Evolutionary conservation across 37 sponge, comb jelly and placozoan species (phyloP), one percentile per base, ranked within the genome.

Genomic region (Ianthella basta): DNA sequence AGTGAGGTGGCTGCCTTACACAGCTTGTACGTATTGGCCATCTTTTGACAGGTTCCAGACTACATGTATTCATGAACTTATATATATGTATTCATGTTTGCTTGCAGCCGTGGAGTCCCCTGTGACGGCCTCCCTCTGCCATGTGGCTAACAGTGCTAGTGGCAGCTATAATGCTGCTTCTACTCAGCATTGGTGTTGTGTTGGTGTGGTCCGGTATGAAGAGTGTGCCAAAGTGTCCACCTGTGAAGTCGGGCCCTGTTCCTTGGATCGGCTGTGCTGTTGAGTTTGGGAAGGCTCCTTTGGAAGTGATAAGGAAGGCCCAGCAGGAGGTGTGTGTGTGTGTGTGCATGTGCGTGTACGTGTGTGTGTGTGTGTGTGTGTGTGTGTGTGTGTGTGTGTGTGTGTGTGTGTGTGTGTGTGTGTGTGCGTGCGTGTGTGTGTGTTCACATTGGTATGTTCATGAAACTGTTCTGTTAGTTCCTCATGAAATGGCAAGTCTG

Each of bases 251-350:
- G 8, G 87, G 92, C 20, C 85, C 81, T 84, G 53, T 92, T 5
- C 92, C 92, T n/a, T 92, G 92, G 92, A 8, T 92, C 20, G 92
- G 92, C 40, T 86, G 83, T 59, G 92, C 89, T n/a, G 30, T 92
- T 4, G 41, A 35, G 1, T 92, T 92, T 50, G 92, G 92, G 15
- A 86, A 84, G 33, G 87, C 55, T 19, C 92, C 92, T 3, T 84
- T 92, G 14, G 23, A 60, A 19, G 86, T 79, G 21, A 92, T 92
- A 15, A 35, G 88, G 55, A 38, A 25, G 41, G 64, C 86, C 15
- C 56, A 69, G 18, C 32, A 86, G 15, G 85, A 89, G 80, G 92
- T 86, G 41, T 4, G 82, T 39, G 39, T 79, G 53, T 13, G 79
- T 77, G 79, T 77, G n/a, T 44, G 79, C 4, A 5, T 77, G 79